A percentile compares a stretch with the other conserved stretches of the same genome.
Conservation (phyloP, 2,113 vertebrate genomes). For the Dendropsophus ebraccatus region DNA sequence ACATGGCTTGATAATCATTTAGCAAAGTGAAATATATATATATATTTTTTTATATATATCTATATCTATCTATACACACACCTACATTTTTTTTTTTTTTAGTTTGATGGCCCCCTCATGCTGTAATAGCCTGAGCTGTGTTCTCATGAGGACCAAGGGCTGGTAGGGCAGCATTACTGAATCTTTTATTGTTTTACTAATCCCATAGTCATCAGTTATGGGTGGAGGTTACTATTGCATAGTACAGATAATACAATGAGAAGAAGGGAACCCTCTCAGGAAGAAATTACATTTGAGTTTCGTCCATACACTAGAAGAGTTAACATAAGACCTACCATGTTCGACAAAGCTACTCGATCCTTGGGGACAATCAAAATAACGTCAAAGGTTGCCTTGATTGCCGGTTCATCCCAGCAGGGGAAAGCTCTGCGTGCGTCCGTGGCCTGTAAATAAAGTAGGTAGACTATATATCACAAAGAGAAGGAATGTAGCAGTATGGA, state of each 20-base stretch:
- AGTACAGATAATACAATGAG: background rate
- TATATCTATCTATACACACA: background rate
- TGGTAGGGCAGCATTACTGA: background rate
- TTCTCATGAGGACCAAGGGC: background rate
- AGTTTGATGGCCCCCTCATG: background rate
- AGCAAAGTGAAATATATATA: no score
- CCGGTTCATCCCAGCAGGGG: constrained; percentile 98
- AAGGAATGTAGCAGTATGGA: background rate
- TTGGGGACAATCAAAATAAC: constrained; percentile 95
- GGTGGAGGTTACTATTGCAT: background rate
- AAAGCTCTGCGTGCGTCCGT: constrained; percentile 97
- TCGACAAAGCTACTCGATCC: constrained; percentile 96
- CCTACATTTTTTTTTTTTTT: background rate
- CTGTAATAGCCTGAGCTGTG: background rate
- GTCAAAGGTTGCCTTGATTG: constrained; percentile 98
- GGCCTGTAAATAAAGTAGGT: constrained; percentile 75
- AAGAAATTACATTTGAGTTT: background rate
- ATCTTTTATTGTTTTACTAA: background rate
- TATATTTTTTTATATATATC: no score
- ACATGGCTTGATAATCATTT: no score
- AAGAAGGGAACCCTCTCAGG: background rate
- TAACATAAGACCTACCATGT: constrained; percentile 81
- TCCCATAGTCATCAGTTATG: background rate
- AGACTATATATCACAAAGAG: background rate
- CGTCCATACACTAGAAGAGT: background rate